phyloP scores from a whole-genome alignment of 2,797 vertebrate genomes.

The Nyctibius grandis region DNA sequence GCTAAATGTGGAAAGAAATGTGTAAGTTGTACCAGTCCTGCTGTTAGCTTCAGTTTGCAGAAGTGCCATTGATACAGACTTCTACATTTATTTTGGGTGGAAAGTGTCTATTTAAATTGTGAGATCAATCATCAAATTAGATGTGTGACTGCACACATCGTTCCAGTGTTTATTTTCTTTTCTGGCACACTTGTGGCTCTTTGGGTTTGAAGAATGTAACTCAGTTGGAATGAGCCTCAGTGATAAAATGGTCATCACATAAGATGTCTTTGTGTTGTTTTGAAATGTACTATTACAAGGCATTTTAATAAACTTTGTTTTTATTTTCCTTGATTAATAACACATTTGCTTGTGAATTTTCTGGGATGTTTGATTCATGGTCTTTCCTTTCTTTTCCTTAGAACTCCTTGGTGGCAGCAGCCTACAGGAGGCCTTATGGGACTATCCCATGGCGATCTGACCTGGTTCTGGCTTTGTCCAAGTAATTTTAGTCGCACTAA shows the following conservation, averaged over 20 bases:
- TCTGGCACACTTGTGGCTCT: conserved; percentile 70
- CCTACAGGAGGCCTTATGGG: conserved; percentile 80
- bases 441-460: conserved; percentile 87
- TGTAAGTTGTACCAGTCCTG: background rate
- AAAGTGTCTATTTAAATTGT: conserved; percentile 68
- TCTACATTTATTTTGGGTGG: conserved; percentile 53
- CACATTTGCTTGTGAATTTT: conserved; percentile 88
- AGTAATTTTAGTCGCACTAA: conserved; percentile 86
- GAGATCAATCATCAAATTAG: conserved; percentile 66
- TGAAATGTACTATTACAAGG: conserved; percentile 78
- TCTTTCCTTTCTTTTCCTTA: conserved; percentile 89
- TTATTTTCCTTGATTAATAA: conserved; percentile 93
- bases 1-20: background rate
- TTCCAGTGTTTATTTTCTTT: conserved; percentile 79
- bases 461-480: conserved; percentile 82
- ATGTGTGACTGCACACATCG: conserved; percentile 61
- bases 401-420: conserved; percentile 88
- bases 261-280: conserved; percentile 76
- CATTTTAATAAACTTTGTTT: conserved; percentile 97
- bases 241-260: conserved; percentile 71
- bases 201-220: conserved; percentile 71
- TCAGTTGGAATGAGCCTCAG: conserved; percentile 62
- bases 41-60: conserved; percentile 4
- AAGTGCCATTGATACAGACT: conserved; percentile 34
- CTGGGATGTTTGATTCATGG: conserved; percentile 86